Evolutionary conservation across 2,888 invertebrate species (phyloP).

Genomic region (Caenorhabditis macrosperma): DNA sequence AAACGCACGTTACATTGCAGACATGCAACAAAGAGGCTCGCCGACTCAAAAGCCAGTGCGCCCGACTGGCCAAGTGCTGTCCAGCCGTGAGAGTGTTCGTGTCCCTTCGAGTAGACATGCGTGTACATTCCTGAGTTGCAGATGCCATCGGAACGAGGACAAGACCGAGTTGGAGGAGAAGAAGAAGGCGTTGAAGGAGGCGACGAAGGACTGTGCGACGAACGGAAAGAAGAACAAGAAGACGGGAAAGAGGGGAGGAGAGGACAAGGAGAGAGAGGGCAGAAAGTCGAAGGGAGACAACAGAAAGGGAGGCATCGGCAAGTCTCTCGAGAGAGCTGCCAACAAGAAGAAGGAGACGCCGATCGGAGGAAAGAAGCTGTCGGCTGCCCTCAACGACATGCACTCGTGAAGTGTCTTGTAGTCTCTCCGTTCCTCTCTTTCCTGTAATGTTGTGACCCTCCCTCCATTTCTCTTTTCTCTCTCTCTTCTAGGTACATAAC

Average conservation of each 20-base stretch:
- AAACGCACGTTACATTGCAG: conserved; percentile 44
- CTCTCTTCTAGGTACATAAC: conserved; percentile 16
- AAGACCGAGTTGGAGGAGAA: conserved; percentile 57
- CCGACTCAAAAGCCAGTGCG: conserved; percentile 62
- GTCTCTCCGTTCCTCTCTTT: neutral
- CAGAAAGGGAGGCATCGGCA: conserved; percentile 41
- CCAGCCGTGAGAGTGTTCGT: conserved; percentile 64
- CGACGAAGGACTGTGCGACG: conserved; percentile 51
- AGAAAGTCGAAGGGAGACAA: conserved; percentile 58
- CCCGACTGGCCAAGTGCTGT: conserved; percentile 66
- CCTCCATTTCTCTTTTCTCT: neutral
- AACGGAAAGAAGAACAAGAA: conserved; percentile 50
- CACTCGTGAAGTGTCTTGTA: conserved; percentile 20
- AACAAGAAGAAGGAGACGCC: conserved; percentile 52
- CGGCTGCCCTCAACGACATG: conserved; percentile 46
- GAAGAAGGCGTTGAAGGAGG: conserved; percentile 59
- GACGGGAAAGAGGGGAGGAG: conserved; percentile 44
- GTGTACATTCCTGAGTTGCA: conserved; percentile 28
- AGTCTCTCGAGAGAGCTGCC: conserved; percentile 58
- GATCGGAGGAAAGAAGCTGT: conserved; percentile 60
- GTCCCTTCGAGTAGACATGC: neutral
- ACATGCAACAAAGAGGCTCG: conserved; percentile 66
- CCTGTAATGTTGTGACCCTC: conserved; percentile 42
- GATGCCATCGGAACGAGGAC: conserved; percentile 57
- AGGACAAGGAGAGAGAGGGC: conserved; percentile 57